Evolutionary conservation across 2,888 invertebrate genomes (phyloP).

Genomic region (Cacoxenus indagator): DNA sequence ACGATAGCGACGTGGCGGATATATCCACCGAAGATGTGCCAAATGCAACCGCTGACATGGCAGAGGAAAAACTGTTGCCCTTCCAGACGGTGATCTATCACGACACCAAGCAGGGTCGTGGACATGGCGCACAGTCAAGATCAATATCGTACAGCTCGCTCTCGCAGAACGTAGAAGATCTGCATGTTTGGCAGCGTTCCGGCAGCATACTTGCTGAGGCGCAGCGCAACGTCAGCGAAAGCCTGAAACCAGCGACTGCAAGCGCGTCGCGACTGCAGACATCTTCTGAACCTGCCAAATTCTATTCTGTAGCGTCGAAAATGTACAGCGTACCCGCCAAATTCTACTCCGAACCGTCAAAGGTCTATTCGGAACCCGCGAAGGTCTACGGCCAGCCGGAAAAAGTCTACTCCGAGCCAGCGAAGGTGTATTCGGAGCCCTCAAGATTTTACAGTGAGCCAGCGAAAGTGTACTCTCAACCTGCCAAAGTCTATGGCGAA

Average conservation of each 20-base stretch:
- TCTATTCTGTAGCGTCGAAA: constrained; percentile 72
- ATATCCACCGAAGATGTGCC: not conserved
- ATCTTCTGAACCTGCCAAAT: constrained; percentile 75
- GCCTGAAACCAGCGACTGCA: constrained; percentile 56
- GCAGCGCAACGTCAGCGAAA: constrained; percentile 66
- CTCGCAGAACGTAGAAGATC: constrained; percentile 68
- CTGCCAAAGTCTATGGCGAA: constrained; percentile 74
- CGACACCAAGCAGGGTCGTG: constrained; percentile 66
- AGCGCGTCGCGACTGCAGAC: constrained; percentile 37
- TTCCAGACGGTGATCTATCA: constrained; percentile 73
- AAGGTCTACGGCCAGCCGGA: constrained; percentile 73
- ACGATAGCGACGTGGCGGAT: constrained; percentile 22
- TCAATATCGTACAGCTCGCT: constrained; percentile 74
- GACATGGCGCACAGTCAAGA: constrained; percentile 68
- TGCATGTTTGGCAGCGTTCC: constrained; percentile 59
- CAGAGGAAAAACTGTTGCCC: constrained; percentile 69
- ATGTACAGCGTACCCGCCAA: constrained; percentile 75
- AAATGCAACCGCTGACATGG: constrained; percentile 26
- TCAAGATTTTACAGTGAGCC: constrained; percentile 76
- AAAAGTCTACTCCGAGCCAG: constrained; percentile 72
- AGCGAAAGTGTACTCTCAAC: constrained; percentile 74
- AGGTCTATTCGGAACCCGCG: constrained; percentile 74
- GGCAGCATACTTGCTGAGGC: constrained; percentile 63
- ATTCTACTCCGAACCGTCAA: constrained; percentile 75
- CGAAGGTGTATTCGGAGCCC: constrained; percentile 74